phyloP scores from a whole-genome alignment of 2,113 vertebrate genomes.

The Neolamprologus caudopunctatus region DNA sequence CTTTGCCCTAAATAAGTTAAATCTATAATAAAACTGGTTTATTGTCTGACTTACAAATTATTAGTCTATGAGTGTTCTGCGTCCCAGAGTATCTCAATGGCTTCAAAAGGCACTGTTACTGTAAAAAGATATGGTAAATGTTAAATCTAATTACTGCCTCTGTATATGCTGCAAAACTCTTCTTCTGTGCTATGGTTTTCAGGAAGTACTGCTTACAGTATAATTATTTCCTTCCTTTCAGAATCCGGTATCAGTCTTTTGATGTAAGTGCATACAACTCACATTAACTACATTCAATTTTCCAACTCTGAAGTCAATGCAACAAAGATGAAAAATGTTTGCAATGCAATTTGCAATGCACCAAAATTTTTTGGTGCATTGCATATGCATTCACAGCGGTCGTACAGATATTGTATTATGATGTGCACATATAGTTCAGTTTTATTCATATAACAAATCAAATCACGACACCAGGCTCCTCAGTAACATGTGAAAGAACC shows the following conservation, averaged over 20 bases:
- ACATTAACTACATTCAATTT: background rate
- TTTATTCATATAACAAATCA: background rate
- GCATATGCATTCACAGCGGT: background rate
- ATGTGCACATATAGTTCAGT: background rate
- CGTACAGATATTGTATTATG: background rate
- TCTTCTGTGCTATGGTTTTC: background rate
- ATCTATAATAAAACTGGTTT: background rate
- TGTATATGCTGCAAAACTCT: background rate
- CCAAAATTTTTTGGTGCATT: background rate
- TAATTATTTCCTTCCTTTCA: background rate
- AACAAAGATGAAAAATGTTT: background rate
- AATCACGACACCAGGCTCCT: background rate
- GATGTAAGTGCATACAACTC: background rate
- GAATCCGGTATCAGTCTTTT: background rate
- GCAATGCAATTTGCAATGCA: background rate
- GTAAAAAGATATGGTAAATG: background rate
- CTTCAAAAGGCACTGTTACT: background rate
- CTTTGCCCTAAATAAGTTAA: background rate
- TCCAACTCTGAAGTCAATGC: background rate
- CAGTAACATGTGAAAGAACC: background rate
- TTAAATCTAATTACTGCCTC: background rate
- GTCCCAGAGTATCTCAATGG: background rate
- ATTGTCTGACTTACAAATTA: background rate
- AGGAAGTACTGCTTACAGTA: background rate
- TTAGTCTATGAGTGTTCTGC: background rate